Evolutionary conservation across 2,888 invertebrate species (phyloP), one percentile per base, ranked within the genome.

Genomic region (Nezara viridula): DNA sequence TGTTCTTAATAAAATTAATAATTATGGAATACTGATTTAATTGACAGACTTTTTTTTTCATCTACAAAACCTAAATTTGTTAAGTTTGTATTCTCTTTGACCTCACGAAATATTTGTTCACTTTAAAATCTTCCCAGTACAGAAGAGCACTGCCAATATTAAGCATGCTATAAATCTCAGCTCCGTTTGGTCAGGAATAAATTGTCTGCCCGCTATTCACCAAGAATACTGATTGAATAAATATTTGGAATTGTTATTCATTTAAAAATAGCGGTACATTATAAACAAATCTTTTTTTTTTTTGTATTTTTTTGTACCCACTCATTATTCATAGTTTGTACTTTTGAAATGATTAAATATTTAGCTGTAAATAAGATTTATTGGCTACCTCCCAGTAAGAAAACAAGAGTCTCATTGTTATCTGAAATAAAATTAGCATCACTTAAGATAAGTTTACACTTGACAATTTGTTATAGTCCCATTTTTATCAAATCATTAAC

Each of bases 151-250:
- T 40, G 77, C 77, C 77, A 77, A 77, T 77, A 77, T 77, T 77
- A 77, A 77, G 77, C 19, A 40, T 40, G 14, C 77, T 21, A 77
- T 77, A 77, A 77, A 77, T 77, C 77, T 77, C 40, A 77, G 2
- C 40, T 40, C 77, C 37, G 37, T 40, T 4, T 19, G 32, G 16
- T 12, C 73, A 32, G 73, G 55, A 77, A 77, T 77, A 77, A 77
- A 77, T 77, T 40, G 40, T 24, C 24, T 21, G 6, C 5, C 21
- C 40, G n/a, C 19, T 37, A 37, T 77, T 77, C 77, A 21, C 21
- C 19, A 10, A 77, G 77, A 77, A 77, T 77, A 24, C 37, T 21
- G 40, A 40, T 37, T 77, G 5, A 40, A 37, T 40, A 40, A 77
- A 77, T 77, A 77, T 77, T 77, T 77, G 77, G 12, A 1, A 1